Evolutionary conservation across 2,888 invertebrate genomes (phyloP), one percentile per base, ranked within the genome.

Genomic region (Hirtodrosophila cameraria): DNA sequence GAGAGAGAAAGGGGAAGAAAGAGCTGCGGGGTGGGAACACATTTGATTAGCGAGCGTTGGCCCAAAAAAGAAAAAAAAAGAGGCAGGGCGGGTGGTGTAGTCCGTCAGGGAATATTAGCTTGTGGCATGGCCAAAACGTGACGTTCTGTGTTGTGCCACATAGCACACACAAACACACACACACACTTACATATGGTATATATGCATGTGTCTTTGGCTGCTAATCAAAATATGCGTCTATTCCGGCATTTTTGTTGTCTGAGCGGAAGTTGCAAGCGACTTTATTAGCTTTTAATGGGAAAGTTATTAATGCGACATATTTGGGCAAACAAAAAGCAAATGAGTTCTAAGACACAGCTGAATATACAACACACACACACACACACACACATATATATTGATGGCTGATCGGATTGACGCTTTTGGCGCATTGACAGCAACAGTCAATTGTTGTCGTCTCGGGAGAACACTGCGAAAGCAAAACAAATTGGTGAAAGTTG

Each of bases 401-500:
- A 49, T 60, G 70, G 66, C 57, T 60, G 61, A 60, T 75, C 65
- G 65, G 53, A 68, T 75, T 77, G 77, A 71, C 71, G 61, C 61
- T 63, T 74, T 80, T 76, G 74, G 74, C 77, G 66, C 77, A 78
- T 66, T 76, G 79, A 74, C 68, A 71, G 80, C 58, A n/a, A n/a
- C 49, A 66, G 71, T 68, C 79, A 83, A 80, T 81, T 73, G 78
- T 77, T 83, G 83, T 79, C 73, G 76, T 65, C 75, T 64, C 60
- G 49, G 52, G 61, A 84, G 79, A 75, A 75, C n/a, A n/a, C 85
- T 76, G 76, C 79, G 88, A 88, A 88, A 89, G 88, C 89, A 89
- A 88, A 88, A 88, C 88, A 89, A 89, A 89, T 89, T 89, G 88
- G 88, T 89, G 88, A 89, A 89, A 89, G 88, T 89, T 84, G 87